Evolutionary conservation across 2,797 vertebrate species (phyloP).

Genomic region (Adrianichthys oophorus): DNA sequence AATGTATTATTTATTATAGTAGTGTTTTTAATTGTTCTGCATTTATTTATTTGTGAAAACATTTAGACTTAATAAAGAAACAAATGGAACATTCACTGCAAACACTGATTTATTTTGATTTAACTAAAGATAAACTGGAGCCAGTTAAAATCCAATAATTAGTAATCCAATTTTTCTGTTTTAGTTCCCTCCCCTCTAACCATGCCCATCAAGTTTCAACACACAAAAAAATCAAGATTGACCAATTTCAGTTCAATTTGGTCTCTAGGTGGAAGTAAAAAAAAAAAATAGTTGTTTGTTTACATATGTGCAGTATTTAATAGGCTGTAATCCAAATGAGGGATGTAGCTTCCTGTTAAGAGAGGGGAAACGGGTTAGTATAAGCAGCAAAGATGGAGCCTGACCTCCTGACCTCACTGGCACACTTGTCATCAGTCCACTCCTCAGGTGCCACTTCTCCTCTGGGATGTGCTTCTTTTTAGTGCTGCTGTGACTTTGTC

Average conservation of each 20-base stretch:
- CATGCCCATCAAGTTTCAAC: neutral
- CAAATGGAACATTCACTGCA: too few species aligned
- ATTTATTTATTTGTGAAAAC: too few species aligned
- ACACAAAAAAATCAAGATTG: neutral
- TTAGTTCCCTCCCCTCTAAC: too few species aligned
- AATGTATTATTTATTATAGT: too few species aligned
- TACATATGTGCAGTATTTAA: conserved; percentile 68
- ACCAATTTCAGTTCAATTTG: neutral
- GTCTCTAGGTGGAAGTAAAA: conserved; percentile 4
- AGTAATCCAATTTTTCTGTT: too few species aligned
- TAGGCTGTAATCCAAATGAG: conserved; percentile 77
- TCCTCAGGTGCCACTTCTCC: conserved; percentile 42
- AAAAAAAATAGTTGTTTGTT: conserved; percentile 14
- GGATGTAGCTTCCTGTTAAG: conserved; percentile 65
- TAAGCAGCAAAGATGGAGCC: conserved; percentile 64
- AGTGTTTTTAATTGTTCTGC: too few species aligned
- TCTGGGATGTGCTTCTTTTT: conserved; percentile 16
- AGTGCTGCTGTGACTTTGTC: conserved; percentile 23
- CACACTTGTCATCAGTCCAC: conserved; percentile 28
- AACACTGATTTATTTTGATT: too few species aligned
- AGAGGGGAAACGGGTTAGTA: conserved; percentile 64
- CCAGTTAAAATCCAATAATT: too few species aligned
- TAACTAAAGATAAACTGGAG: too few species aligned
- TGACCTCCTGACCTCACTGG: conserved; percentile 37
- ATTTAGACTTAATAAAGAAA: too few species aligned